Evolutionary conservation across 2,888 invertebrate genomes (phyloP), one percentile per base, ranked within the genome.

Genomic region (Apeira syringaria): DNA sequence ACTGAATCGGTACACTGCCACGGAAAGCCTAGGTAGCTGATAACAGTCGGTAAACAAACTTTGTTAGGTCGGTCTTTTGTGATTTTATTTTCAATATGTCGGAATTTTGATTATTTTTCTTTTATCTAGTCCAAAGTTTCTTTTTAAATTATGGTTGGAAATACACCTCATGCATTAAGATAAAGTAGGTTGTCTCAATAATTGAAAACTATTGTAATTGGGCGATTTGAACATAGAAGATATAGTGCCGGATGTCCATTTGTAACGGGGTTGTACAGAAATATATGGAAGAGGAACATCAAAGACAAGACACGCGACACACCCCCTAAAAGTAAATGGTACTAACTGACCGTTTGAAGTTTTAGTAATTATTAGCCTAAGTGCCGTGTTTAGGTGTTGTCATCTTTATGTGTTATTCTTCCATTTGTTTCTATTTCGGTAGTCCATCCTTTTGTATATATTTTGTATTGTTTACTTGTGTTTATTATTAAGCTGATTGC

Each of bases 361-460:
- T n/a, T n/a, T n/a, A n/a, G n/a, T n/a, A n/a, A n/a, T n/a, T n/a
- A n/a, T n/a, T n/a, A n/a, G n/a, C n/a, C n/a, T n/a, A n/a, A n/a
- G n/a, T n/a, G n/a, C n/a, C n/a, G n/a, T n/a, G n/a, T n/a, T n/a
- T n/a, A n/a, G n/a, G n/a, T n/a, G n/a, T n/a, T n/a, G n/a, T n/a
- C n/a, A n/a, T n/a, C n/a, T n/a, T n/a, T n/a, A n/a, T n/a, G n/a
- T n/a, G n/a, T n/a, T n/a, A n/a, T n/a, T n/a, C n/a, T n/a, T n/a
- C n/a, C n/a, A n/a, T n/a, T n/a, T n/a, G n/a, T n/a, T n/a, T n/a
- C n/a, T n/a, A n/a, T n/a, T n/a, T n/a, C n/a, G n/a, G n/a, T n/a
- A 66, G 70, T 73, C 61, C 60, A 58, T 50, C 47, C 51, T 55
- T 59, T 68, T 74, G 69, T 74, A 70, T 61, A 74, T 74, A 73